Percentiles rank a stretch among this genome's conserved stretches.
These are phyloP conservation scores for Thunnus albacares DNA, from an alignment of 2,797 vertebrate species.

Conservation along the genomic window DNA sequence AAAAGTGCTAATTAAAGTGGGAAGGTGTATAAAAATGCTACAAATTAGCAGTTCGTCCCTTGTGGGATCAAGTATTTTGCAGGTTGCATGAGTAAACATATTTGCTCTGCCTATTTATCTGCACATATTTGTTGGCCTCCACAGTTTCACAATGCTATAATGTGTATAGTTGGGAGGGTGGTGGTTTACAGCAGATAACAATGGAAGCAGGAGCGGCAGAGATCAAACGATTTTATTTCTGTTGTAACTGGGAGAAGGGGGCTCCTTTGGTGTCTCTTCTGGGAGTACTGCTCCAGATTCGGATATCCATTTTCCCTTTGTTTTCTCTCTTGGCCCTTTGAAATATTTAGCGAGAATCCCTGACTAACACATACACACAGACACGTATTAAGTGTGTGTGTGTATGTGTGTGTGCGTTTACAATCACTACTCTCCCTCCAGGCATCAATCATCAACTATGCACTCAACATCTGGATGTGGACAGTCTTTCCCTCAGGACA, in stretches of 20 bases:
- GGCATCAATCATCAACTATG: constrained; percentile 67
- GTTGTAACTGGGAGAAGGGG: constrained; percentile 78
- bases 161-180: constrained; percentile 38
- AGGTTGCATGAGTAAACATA: constrained; percentile 76
- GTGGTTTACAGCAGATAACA: constrained; percentile 72
- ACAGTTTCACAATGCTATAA: constrained; percentile 33
- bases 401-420: constrained; percentile 26
- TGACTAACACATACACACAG: constrained; percentile 49
- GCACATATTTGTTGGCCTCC: constrained; percentile 54
- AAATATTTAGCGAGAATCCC: constrained; percentile 79
- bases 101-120: constrained; percentile 69
- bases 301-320: constrained; percentile 81
- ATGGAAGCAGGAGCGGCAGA: constrained; percentile 68
- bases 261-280: constrained; percentile 71
- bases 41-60: constrained; percentile 74
- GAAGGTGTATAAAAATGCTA: constrained; percentile 77
- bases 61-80: constrained; percentile 67
- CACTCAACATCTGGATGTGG: constrained; percentile 75
- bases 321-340: constrained; percentile 81
- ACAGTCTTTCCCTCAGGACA: constrained; percentile 64
- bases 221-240: constrained; percentile 84
- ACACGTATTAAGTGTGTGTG: constrained; percentile 46
- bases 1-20: constrained; percentile 74
- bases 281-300: constrained; percentile 84
- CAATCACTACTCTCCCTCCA: constrained; percentile 49